Conservation (phyloP, 2,888 invertebrate genomes). For the Sthenelais limicola region DNA sequence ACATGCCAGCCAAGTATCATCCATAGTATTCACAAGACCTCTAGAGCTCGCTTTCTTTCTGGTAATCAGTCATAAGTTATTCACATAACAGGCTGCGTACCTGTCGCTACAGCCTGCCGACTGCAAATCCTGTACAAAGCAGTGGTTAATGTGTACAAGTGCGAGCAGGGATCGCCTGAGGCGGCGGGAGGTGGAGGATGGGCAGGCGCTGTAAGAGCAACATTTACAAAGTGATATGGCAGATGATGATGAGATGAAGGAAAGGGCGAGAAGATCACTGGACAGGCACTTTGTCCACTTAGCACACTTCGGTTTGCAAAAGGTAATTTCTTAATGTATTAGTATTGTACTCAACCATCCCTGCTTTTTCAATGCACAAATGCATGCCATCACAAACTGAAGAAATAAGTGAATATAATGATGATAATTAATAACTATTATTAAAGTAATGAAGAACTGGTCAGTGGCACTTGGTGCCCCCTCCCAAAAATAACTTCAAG, state of each 20-base stretch:
- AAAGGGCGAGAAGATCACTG: conserved; percentile 9
- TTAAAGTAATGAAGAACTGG: too few species aligned
- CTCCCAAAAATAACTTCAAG: conserved; percentile 25
- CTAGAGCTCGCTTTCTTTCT: too few species aligned
- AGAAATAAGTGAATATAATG: too few species aligned
- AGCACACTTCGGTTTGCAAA: conserved; percentile 16
- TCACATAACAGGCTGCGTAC: conserved; percentile 3
- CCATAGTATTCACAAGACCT: background rate
- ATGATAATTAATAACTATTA: too few species aligned
- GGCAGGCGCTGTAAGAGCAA: background rate
- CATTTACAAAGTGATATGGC: conserved; percentile 20
- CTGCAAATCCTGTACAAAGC: conserved; percentile 38
- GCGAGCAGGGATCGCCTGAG: too few species aligned
- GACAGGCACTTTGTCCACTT: conserved; percentile 20
- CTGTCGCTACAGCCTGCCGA: too few species aligned
- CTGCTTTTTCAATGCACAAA: too few species aligned
- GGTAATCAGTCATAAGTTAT: conserved; percentile 21
- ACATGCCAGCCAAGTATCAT: conserved; percentile 17
- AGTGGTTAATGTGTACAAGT: conserved; percentile 16
- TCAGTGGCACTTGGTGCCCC: too few species aligned
- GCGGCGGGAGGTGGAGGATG: background rate
- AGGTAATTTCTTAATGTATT: background rate
- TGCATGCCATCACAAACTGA: conserved; percentile 4
- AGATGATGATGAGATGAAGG: conserved; percentile 36
- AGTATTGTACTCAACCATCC: too few species aligned